These are phyloP conservation scores for Buteo buteo DNA, from an alignment of 2,113 vertebrate species.

Conservation along the genomic window DNA sequence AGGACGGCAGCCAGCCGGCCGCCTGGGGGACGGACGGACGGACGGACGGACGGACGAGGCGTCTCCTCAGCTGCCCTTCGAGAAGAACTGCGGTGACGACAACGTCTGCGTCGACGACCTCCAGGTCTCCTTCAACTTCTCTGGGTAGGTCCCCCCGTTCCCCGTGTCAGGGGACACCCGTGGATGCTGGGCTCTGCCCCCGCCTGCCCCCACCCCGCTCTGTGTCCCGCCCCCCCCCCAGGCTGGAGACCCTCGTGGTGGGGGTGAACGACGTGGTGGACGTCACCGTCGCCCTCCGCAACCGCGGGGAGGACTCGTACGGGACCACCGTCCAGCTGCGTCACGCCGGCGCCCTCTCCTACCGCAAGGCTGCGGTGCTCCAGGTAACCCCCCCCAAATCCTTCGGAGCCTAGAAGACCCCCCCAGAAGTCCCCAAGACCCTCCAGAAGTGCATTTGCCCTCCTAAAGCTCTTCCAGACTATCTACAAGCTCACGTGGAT, in stretches of 20 bases:
- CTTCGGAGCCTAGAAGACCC: not conserved
- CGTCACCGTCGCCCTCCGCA: conserved; percentile 72
- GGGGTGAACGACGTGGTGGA: conserved; percentile 74
- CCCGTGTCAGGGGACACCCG: not conserved
- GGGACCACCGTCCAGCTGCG: conserved; percentile 66
- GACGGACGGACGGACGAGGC: not conserved
- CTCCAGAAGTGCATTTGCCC: accelerated
- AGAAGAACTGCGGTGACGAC: conserved; percentile 82
- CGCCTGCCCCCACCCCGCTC: too few species aligned
- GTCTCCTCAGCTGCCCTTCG: conserved; percentile 75
- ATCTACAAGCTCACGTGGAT: accelerated
- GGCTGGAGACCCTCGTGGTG: conserved; percentile 54
- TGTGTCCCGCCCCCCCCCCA: not conserved
- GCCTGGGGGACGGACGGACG: not conserved
- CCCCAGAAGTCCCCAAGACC: not conserved
- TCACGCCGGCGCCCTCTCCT: conserved; percentile 76
- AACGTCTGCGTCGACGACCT: conserved; percentile 75
- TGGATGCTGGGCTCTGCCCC: accelerated
- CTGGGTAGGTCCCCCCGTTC: conserved; percentile 20
- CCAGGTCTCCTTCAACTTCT: conserved; percentile 75
- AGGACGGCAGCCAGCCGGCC: too few species aligned
- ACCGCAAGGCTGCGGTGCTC: too few species aligned
- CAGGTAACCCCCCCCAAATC: not conserved
- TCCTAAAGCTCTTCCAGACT: not conserved
- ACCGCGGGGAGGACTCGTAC: conserved; percentile 80